Evolutionary conservation across 2,113 vertebrate species (phyloP), one percentile per base, ranked within the genome.

Genomic region (Ranitomeya imitator): DNA sequence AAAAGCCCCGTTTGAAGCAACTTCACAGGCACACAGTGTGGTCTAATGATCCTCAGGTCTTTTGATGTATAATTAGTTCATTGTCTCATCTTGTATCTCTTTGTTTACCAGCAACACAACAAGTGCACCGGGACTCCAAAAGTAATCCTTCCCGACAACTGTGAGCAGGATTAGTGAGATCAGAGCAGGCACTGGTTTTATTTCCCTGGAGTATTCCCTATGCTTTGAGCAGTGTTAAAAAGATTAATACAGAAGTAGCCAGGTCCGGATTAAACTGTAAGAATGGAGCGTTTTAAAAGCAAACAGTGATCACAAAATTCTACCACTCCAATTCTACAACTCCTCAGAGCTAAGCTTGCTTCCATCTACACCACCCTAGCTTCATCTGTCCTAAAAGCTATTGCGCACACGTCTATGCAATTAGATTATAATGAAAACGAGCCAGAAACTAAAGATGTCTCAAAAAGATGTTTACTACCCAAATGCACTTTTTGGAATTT

Each of bases 91-190:
- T 88, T 88, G 87, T 88, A 79, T 88, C 81, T 88, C 81, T 88
- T 88, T 88, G 87, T 88, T 88, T 88, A 88, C 87, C 60, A 84
- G 87, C 87, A 88, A 88, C 61, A 88, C 87, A 87, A 87, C 86
- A 88, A 88, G 81, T 88, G 81, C 87, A 69, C 57, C 81, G 60
- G 87, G 81, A 67, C 59, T 78, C 87, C 87, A 84, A 83, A 88
- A 78, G 81, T 88, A 88, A 88, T 88, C 87, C 87, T 78, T 73
- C 81, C 81, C 80, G 71, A 88, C 59, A 69, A 88, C 73, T 83
- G 87, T 88, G 87, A 88, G 87, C 71, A 19, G 87, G 87, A 88
- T 88, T 88, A 88, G 82, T 19, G 71, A 88, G 87, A 88, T 88
- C 87, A 88, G 87, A 88, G 87, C 57, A 57, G 51, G 80, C 81